Percentiles rank a stretch among this genome's conserved stretches.
phyloP scores from a whole-genome alignment of 2,113 vertebrate species.

The Grallaria varia region DNA sequence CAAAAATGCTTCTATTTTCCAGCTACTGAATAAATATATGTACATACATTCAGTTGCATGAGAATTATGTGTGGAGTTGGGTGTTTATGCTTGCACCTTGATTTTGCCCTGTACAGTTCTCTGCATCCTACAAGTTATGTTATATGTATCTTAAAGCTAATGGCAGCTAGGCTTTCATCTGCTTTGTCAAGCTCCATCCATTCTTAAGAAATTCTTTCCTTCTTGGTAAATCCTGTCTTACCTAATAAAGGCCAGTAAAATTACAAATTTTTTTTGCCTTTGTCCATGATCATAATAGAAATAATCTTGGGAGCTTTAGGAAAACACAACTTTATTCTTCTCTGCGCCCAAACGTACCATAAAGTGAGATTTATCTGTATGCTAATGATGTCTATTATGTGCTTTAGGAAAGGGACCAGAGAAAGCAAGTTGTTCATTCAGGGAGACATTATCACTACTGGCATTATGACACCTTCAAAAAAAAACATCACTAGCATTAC shows the following conservation, averaged over 20 bases:
- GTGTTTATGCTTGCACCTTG: not conserved
- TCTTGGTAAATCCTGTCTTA: not conserved
- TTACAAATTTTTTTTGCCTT: not conserved
- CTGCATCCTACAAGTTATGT: not conserved
- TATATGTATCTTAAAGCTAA: not conserved
- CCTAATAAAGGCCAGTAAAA: not conserved
- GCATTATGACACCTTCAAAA: conserved; percentile 26
- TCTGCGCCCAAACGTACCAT: conserved; percentile 11
- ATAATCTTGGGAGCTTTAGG: not conserved
- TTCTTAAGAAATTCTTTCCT: not conserved
- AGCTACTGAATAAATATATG: not conserved
- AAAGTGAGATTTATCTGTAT: conserved; percentile 64
- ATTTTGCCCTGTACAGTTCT: not conserved
- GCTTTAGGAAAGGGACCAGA: not conserved
- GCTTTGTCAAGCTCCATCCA: not conserved
- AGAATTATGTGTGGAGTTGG: not conserved
- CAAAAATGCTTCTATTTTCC: not conserved
- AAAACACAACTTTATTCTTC: conserved; percentile 45
- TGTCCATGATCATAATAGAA: not conserved
- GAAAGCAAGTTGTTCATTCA: conserved; percentile 9
- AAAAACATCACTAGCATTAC: not conserved
- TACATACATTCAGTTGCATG: not conserved
- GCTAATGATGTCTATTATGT: conserved; percentile 51
- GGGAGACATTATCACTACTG: conserved; percentile 42
- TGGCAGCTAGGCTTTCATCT: not conserved